phyloP scores from a whole-genome alignment of 2,113 vertebrate species.

The Vulpes lagopus region DNA sequence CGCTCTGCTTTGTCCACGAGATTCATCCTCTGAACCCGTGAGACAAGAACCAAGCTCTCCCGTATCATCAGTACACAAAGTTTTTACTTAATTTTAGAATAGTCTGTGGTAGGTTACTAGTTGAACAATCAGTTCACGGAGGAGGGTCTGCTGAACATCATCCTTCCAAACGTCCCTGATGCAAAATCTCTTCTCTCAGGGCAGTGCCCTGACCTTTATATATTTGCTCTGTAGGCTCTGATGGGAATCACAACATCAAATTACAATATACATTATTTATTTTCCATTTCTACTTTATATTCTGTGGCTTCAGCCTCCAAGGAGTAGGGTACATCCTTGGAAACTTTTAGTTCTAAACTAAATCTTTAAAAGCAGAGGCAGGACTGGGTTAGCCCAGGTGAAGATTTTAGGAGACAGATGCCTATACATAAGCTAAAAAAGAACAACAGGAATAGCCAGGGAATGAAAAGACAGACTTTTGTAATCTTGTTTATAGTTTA shows the following conservation, averaged over 20 bases:
- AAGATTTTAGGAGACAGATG: not conserved
- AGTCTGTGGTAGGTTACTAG: not conserved
- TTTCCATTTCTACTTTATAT: conserved; percentile 73
- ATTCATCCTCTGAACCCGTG: no score
- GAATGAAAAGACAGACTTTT: not conserved
- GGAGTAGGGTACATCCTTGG: conserved; percentile 26
- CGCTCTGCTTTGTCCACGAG: no score
- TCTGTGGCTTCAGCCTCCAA: conserved; percentile 42
- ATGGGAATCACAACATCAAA: conserved; percentile 70
- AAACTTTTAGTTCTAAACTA: conserved; percentile 37
- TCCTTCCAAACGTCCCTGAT: not conserved
- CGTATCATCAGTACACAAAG: no score
- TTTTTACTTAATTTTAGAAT: conserved; percentile 42
- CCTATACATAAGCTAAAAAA: not conserved
- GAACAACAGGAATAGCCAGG: not conserved
- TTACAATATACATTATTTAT: conserved; percentile 75
- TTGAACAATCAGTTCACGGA: not conserved
- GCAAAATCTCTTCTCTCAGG: not conserved
- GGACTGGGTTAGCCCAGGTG: not conserved
- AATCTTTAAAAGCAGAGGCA: not conserved
- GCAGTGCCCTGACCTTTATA: not conserved
- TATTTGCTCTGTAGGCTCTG: not conserved
- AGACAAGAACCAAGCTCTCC: no score
- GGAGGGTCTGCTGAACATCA: not conserved
- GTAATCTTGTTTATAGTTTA: not conserved